Percentiles rank a stretch among this genome's conserved stretches.
Evolutionary conservation across 2,797 vertebrate genomes (phyloP).

Genomic region (Myotis planiceps): DNA sequence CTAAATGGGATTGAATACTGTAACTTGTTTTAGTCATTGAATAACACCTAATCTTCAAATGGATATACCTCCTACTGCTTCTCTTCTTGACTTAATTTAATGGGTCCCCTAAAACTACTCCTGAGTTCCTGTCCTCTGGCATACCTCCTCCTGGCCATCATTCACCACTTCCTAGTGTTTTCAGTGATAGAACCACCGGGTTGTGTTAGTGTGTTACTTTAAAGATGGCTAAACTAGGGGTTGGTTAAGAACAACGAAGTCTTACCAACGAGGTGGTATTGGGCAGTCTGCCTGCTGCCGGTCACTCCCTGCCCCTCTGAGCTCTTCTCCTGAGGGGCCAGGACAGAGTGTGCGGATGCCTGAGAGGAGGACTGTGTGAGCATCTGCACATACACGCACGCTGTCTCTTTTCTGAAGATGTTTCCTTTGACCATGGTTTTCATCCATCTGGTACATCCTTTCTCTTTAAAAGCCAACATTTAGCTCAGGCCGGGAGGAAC

Average conservation of each 20-base stretch:
- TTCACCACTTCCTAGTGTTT: not conserved
- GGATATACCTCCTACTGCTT: not conserved
- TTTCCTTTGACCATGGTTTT: not conserved
- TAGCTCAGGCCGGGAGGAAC: not conserved
- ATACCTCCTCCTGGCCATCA: not conserved
- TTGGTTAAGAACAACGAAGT: not conserved
- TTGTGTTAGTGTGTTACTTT: not conserved
- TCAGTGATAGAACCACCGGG: not conserved
- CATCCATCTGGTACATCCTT: not conserved
- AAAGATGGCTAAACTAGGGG: not conserved
- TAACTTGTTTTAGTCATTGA: not conserved
- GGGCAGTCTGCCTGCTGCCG: not conserved
- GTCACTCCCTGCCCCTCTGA: too few relatives aligned
- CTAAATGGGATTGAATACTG: not conserved
- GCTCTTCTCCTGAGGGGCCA: not conserved
- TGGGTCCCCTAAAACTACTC: not conserved
- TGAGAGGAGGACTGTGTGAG: not conserved
- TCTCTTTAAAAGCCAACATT: not conserved
- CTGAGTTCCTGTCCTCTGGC: not conserved
- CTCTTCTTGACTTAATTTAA: not conserved
- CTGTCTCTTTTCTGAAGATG: not conserved
- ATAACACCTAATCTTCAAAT: not conserved
- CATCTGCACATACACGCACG: rapidly evolving
- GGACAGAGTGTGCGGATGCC: not conserved
- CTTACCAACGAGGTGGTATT: not conserved